Conservation (phyloP, 2,797 vertebrate species). For the Xenentodon cancila region DNA sequence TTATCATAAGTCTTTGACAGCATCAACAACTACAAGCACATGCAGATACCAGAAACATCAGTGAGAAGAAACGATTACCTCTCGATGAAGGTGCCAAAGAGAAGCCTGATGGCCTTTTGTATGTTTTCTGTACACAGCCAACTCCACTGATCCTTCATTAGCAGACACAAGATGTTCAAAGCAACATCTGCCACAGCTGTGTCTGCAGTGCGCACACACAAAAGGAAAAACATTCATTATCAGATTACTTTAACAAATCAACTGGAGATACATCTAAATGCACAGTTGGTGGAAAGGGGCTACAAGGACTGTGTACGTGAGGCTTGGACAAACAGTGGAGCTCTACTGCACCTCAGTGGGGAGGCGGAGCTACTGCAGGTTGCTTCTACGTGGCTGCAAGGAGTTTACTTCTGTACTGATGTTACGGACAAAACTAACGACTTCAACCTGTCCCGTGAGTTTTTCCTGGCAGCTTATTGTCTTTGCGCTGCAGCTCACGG, state of each 20-base stretch:
- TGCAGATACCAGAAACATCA: not conserved
- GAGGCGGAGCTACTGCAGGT: slow-evolving; percentile 20
- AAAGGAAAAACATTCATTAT: not conserved
- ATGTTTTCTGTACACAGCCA: slow-evolving; percentile 93
- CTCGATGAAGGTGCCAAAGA: slow-evolving; percentile 92
- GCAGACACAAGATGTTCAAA: slow-evolving; percentile 87
- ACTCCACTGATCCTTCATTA: slow-evolving; percentile 92
- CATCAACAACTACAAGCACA: not conserved
- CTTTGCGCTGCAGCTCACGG: slow-evolving; percentile 34
- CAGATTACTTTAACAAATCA: not conserved
- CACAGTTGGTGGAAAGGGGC: not conserved
- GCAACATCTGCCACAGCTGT: slow-evolving; percentile 89
- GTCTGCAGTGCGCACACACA: slow-evolving; percentile 70
- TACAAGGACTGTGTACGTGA: not conserved
- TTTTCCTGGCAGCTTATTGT: slow-evolving; percentile 55
- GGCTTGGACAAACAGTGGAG: slow-evolving; percentile 9
- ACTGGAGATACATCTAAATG: not conserved
- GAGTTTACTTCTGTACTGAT: not conserved
- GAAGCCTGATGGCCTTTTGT: slow-evolving; percentile 87
- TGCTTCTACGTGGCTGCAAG: not conserved
- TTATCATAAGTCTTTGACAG: no score
- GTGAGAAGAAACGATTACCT: slow-evolving; percentile 74
- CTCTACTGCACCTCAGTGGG: slow-evolving; percentile 64
- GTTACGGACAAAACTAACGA: not conserved
- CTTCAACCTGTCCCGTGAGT: slow-evolving; percentile 70